A percentile compares a stretch with the other conserved stretches of the same genome.
These are phyloP conservation scores for Cyphomyrus discorhynchus DNA, from an alignment of 2,113 vertebrate genomes.

Conservation along the genomic window DNA sequence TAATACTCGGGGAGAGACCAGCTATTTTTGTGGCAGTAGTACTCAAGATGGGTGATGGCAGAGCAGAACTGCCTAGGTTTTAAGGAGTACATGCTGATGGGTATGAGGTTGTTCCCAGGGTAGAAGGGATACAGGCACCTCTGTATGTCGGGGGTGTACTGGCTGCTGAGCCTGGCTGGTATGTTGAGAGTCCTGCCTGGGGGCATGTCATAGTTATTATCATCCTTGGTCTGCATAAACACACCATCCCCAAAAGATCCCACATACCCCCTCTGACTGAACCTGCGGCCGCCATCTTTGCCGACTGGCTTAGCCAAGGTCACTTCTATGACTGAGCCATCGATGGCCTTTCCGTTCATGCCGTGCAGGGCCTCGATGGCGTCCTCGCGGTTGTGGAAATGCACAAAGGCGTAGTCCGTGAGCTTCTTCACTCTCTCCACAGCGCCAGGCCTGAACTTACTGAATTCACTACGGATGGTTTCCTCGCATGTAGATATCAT, in stretches of 20 bases:
- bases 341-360: conserved; percentile 80
- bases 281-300: conserved; percentile 65
- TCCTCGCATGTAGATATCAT: conserved; percentile 85
- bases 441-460: conserved; percentile 73
- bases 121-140: conserved; percentile 65
- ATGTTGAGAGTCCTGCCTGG: conserved; percentile 51
- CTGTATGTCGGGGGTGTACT: conserved; percentile 57
- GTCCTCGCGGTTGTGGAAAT: conserved; percentile 82
- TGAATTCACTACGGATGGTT: conserved; percentile 78
- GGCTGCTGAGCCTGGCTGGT: conserved; percentile 53
- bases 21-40: conserved; percentile 78
- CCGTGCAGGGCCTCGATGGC: conserved; percentile 72
- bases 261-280: conserved; percentile 60
- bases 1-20: conserved; percentile 82
- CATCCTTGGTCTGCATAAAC: conserved; percentile 58
- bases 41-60: conserved; percentile 80
- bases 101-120: conserved; percentile 72
- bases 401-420: conserved; percentile 88
- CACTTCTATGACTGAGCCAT: conserved; percentile 81
- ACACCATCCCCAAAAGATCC: conserved; percentile 38
- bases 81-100: conserved; percentile 72
- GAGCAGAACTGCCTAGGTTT: conserved; percentile 78
- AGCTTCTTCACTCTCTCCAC: conserved; percentile 92
- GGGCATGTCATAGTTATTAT: conserved; percentile 49
- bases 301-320: conserved; percentile 80